These are phyloP conservation scores for Donacobius atricapilla DNA, from an alignment of 2,113 vertebrate genomes.

Conservation along the genomic window DNA sequence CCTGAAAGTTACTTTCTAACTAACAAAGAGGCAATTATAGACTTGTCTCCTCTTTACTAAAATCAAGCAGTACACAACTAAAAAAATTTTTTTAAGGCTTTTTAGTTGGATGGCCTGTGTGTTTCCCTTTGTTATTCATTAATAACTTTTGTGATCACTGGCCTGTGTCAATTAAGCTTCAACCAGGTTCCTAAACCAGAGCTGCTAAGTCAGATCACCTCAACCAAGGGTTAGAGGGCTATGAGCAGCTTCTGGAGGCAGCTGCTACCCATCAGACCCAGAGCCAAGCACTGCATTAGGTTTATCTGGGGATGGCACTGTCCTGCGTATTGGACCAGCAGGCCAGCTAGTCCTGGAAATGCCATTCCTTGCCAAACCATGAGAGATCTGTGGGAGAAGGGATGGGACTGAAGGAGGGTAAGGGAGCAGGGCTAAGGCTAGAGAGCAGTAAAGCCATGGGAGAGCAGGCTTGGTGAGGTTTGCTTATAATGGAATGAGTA, in stretches of 20 bases:
- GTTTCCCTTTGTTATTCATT: background rate
- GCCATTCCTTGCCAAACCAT: background rate
- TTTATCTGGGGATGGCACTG: accelerated
- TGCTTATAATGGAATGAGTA: accelerated
- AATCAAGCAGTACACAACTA: background rate
- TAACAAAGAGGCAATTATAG: background rate
- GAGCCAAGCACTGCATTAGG: background rate
- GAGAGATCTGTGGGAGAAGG: background rate
- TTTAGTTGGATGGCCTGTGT: background rate
- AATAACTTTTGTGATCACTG: background rate
- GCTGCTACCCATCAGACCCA: background rate
- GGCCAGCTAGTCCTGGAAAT: background rate
- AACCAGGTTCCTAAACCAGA: background rate
- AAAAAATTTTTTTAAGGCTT: background rate
- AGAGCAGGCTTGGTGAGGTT: background rate
- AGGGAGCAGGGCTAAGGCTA: background rate
- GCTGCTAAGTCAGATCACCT: background rate
- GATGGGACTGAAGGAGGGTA: background rate
- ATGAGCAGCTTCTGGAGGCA: background rate
- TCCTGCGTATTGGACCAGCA: background rate
- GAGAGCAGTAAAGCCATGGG: background rate
- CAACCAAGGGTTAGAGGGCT: background rate
- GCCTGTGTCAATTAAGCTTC: background rate
- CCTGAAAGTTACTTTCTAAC: background rate
- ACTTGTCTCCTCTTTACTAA: background rate